These are phyloP conservation scores for Eupithecia exiguata DNA, from an alignment of 2,888 invertebrate species.

Conservation along the genomic window DNA sequence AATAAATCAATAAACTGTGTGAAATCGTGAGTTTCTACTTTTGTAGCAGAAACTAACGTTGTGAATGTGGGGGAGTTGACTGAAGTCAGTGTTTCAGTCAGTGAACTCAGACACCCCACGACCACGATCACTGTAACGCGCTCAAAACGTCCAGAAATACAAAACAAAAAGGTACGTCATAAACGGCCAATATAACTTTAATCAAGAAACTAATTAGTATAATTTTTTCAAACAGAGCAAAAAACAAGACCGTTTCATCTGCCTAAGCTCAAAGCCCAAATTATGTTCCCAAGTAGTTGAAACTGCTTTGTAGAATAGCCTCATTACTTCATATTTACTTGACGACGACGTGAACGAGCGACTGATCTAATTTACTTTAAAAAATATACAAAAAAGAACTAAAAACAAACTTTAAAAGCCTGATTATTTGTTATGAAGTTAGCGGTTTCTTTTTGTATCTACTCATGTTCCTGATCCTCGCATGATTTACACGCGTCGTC, in stretches of 20 bases:
- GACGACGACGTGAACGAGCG: neutral
- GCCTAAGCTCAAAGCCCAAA: constrained; percentile 24
- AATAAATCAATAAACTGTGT: too few species aligned
- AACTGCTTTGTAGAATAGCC: constrained; percentile 40
- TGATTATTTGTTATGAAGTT: too few species aligned
- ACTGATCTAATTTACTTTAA: neutral
- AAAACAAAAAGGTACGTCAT: neutral
- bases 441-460: too few species aligned
- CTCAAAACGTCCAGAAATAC: neutral
- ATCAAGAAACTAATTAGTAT: constrained; percentile 6
- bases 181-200: constrained; percentile 18
- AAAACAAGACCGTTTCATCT: constrained; percentile 24
- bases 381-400: too few species aligned
- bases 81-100: too few species aligned
- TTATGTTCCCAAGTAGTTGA: constrained; percentile 27
- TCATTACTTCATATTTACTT: constrained; percentile 36
- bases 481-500: too few species aligned
- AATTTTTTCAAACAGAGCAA: constrained; percentile 9
- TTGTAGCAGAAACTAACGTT: too few species aligned
- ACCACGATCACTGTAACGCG: neutral
- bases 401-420: too few species aligned
- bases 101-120: neutral
- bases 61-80: too few species aligned
- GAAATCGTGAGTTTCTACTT: too few species aligned
- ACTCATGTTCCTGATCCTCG: too few species aligned